phyloP scores from a whole-genome alignment of 2,113 vertebrate species.

The Lophius piscatorius region DNA sequence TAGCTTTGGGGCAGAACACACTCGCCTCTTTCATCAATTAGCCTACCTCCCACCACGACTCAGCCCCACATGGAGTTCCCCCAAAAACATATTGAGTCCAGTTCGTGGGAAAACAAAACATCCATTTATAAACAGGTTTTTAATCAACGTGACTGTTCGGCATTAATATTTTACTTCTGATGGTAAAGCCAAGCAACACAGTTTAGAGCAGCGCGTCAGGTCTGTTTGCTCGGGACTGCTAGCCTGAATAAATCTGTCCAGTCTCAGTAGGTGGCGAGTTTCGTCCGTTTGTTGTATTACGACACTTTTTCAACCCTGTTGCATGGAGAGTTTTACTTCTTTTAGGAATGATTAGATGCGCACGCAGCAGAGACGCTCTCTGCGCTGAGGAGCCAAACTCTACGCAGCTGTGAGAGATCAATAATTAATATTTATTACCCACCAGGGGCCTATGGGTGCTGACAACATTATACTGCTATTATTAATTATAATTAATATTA shows the following conservation, averaged over 20 bases:
- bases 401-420: constrained; percentile 73
- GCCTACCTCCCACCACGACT: constrained; percentile 70
- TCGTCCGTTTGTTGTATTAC: constrained; percentile 83
- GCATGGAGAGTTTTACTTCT: constrained; percentile 44
- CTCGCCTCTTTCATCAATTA: constrained; percentile 69
- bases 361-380: constrained; percentile 16
- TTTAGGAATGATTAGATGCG: constrained; percentile 49
- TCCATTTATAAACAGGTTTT: constrained; percentile 69
- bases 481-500: no score
- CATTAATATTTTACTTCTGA: constrained; percentile 72
- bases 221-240: constrained; percentile 8
- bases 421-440: constrained; percentile 63
- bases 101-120: constrained; percentile 68
- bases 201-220: constrained; percentile 44
- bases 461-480: no score
- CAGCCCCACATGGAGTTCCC: constrained; percentile 44
- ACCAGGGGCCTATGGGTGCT: constrained; percentile 6
- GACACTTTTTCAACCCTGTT: constrained; percentile 23
- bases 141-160: constrained; percentile 53
- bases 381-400: constrained; percentile 52
- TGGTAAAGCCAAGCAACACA: constrained; percentile 48
- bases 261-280: constrained; percentile 35
- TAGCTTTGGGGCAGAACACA: constrained; percentile 60
- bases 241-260: constrained; percentile 20
- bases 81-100: constrained; percentile 57